Conservation (phyloP, 1,140 invertebrate genomes). For the Zaprionus tsacasi region DNA sequence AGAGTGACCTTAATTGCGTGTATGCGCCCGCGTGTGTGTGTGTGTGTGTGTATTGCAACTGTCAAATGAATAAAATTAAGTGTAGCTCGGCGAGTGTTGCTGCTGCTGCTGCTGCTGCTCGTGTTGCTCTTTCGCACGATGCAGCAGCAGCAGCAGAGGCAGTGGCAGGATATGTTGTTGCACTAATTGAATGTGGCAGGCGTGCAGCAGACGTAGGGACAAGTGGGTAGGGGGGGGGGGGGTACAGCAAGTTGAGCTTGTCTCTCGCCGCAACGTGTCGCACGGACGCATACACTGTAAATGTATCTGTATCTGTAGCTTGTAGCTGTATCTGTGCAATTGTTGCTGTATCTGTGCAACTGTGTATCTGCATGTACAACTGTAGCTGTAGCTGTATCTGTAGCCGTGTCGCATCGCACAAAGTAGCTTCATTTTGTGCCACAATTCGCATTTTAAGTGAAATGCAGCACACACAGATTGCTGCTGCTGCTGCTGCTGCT, state of each 20-base stretch:
- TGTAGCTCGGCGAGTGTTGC: constrained; percentile 56
- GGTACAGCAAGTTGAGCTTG: constrained; percentile 43
- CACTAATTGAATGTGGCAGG: constrained; percentile 82
- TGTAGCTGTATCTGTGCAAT: constrained; percentile 13
- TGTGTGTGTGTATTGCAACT: constrained; percentile 60
- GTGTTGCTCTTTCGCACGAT: constrained; percentile 38
- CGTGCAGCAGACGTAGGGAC: constrained; percentile 37
- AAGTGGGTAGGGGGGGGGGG: not conserved
- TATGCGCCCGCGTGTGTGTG: constrained; percentile 46
- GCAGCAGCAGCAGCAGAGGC: constrained; percentile 50
- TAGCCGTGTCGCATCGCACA: constrained; percentile 62
- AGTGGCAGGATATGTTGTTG: constrained; percentile 80
- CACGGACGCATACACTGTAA: constrained; percentile 18
- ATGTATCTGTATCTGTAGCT: not conserved
- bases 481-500: constrained; percentile 34
- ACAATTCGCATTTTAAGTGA: constrained; percentile 82
- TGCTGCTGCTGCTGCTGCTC: constrained; percentile 42
- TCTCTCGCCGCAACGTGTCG: constrained; percentile 41
- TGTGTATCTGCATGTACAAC: constrained; percentile 24
- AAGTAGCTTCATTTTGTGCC: constrained; percentile 81
- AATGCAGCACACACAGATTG: constrained; percentile 65
- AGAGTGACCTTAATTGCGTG: constrained; percentile 79
- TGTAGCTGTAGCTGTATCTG: constrained; percentile 41
- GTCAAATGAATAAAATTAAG: constrained; percentile 83
- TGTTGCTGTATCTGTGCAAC: constrained; percentile 7